Conservation (phyloP, 2,113 vertebrate genomes). For the Girardinichthys multiradiatus region DNA sequence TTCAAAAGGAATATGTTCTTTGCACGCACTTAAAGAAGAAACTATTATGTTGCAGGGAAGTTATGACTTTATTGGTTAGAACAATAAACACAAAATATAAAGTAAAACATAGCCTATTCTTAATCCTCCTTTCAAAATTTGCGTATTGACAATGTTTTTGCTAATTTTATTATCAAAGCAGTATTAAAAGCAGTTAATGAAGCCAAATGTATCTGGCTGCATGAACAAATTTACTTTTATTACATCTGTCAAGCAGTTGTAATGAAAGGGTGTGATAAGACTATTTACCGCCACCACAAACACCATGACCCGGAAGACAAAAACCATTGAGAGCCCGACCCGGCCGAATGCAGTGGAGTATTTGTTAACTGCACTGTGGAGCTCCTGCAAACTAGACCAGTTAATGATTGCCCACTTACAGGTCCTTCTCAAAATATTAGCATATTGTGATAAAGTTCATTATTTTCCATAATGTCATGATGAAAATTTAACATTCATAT, state of each 20-base stretch:
- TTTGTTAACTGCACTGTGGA: slow-evolving; percentile 90
- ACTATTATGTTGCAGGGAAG: background rate
- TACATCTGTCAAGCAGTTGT: too few relatives aligned
- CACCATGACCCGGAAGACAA: slow-evolving; percentile 91
- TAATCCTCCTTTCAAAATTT: background rate
- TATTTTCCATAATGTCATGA: too few relatives aligned
- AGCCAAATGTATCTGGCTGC: background rate
- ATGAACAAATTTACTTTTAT: too few relatives aligned
- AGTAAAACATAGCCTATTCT: slow-evolving; percentile 8
- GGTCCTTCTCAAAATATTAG: too few relatives aligned
- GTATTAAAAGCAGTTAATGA: background rate
- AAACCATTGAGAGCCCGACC: slow-evolving; percentile 93
- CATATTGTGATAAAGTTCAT: too few relatives aligned
- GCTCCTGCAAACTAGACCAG: slow-evolving; percentile 83
- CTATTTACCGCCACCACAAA: slow-evolving; percentile 86
- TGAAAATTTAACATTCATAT: too few relatives aligned
- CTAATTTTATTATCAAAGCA: too few relatives aligned
- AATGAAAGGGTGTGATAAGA: background rate
- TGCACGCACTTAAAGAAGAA: background rate
- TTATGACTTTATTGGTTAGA: slow-evolving; percentile 28
- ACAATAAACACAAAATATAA: slow-evolving; percentile 41
- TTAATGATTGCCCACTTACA: slow-evolving; percentile 82
- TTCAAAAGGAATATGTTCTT: background rate
- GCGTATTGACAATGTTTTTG: background rate
- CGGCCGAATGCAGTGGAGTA: slow-evolving; percentile 92